Base-by-base conservation (phyloP, 2,888 invertebrate genomes). In the Cryptus armator region DNA sequence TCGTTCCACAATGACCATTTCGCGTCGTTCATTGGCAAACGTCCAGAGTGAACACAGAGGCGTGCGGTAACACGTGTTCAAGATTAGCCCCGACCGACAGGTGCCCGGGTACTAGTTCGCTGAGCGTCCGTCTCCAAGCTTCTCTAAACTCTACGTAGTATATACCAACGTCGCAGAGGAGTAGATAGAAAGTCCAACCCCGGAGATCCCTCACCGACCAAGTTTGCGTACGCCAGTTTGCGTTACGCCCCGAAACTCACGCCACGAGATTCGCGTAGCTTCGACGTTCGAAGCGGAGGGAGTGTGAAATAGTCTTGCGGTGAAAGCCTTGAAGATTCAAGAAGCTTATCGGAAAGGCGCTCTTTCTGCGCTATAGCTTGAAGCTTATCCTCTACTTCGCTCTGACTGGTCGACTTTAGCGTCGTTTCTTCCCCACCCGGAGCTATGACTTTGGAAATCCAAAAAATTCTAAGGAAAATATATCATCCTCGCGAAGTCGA, bases 21-120 rank as follows among this genome's bases (percentile, higher is more conserved):
- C 82, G 43, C 66, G 56, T 10, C 16, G 62, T 32, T 80, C 72
- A 82, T 82, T 85, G 85, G 85, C 82, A 68, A 7, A 6, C 67
- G 12, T 75, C 85, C 85, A 83, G 79, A 92, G 89, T 88, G 78
- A 89, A 83, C 86, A 89, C 90, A 91, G 89, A 91, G 90, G 81
- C 78, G 78, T 79, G 78, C 66, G 90, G 91, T 91, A 92, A 92
- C 93, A 93, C 91, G 91, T 93, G 93, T 93, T 90, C 91, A 90
- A 93, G 93, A 92, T 93, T 92, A 93, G 92, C 91, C 37, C 37
- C 89, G 89, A 88, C 88, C 91, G 93, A 93, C 93, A 93, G 93
- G 93, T 93, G 93, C 92, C 89, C 89, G 86, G 87, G 87, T 89
- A 64, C 66, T 68, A 29, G 62, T 81, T 78, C 84, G 37, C 29